Evolutionary conservation across 2,113 vertebrate species (phyloP).

Genomic region (Calidris pygmaea): DNA sequence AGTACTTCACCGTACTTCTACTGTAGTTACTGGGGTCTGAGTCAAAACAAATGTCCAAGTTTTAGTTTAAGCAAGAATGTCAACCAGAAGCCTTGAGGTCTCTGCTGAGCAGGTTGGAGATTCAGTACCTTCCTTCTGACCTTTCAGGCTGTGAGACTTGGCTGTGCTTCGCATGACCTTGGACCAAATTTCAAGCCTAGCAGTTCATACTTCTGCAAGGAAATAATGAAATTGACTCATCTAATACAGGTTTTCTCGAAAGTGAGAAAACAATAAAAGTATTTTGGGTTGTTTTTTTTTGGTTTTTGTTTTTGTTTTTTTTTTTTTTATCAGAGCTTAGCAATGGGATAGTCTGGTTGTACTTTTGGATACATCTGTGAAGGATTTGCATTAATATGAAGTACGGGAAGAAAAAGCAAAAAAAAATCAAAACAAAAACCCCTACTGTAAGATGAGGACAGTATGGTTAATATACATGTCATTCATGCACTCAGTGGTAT

Average conservation of each 20-base stretch:
- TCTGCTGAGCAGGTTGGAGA: background rate
- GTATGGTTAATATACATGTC: background rate
- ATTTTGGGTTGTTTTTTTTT: background rate
- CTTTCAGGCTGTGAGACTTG: slow-evolving; percentile 23
- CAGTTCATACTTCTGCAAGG: slow-evolving; percentile 15
- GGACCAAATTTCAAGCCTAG: background rate
- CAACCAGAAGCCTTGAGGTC: background rate
- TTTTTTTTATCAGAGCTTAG: background rate
- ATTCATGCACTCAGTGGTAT: background rate
- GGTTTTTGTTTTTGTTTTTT: background rate
- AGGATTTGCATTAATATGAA: background rate
- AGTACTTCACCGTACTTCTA: background rate
- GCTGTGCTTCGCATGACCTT: slow-evolving; percentile 21
- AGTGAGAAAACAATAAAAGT: background rate
- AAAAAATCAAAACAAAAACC: background rate
- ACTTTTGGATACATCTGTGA: slow-evolving; percentile 3
- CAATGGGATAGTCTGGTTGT: background rate
- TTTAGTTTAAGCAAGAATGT: background rate
- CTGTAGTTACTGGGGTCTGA: background rate
- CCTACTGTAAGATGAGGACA: background rate
- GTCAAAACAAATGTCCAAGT: background rate
- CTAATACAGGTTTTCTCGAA: background rate
- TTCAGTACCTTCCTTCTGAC: background rate
- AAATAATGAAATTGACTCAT: background rate
- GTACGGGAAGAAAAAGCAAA: background rate